Evolutionary conservation across 2,797 vertebrate genomes (phyloP), one percentile per base, ranked within the genome.

Genomic region (Poecilia velifera): DNA sequence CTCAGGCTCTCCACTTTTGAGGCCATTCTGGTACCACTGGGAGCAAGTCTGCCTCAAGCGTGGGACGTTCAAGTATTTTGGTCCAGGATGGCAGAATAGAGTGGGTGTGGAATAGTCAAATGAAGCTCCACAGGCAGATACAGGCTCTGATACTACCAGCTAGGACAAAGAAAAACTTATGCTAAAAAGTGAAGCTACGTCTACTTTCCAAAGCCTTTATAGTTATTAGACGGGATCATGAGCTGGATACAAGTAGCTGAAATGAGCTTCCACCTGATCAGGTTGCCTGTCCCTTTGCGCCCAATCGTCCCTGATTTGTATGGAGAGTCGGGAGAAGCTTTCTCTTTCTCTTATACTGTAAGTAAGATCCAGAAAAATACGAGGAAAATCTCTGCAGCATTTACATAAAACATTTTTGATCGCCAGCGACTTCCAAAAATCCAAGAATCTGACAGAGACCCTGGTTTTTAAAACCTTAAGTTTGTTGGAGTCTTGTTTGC

Each of bases 11-110:
- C 39, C 66, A n/a, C 68, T 71, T 71, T 41, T 71, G 39, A 68
- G 22, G 66, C 66, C 36, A 12, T 68, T 68, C 22, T 68, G 66
- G 66, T 68, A 43, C 36, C 66, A 41, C 66, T 41, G 66, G 66
- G 66, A 68, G 39, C 41, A 22, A 41, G 3, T 41, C 62, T 66
- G 62, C 34, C 62, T 20, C 31, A 18, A 66, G 62, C 34, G 5
- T 62, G 20, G 7, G 66, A 4, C 41, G 66, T 68, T 68, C 8
- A 68, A 68, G 66, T 68, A 68, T 68, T 68, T 25, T 68, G 12
- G 39, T 43, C 5, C 6, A 45, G 41, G 68, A n/a, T 71, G 39
- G 10, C 22, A 71, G 22, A 25, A 28, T 14, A 25, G 22, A 43
- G 66, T 25, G 39, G 64, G 34, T 14, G 36, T 68, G 34, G 36